Base-by-base conservation (phyloP, 2,888 invertebrate genomes). In the Melanotus villosus region DNA sequence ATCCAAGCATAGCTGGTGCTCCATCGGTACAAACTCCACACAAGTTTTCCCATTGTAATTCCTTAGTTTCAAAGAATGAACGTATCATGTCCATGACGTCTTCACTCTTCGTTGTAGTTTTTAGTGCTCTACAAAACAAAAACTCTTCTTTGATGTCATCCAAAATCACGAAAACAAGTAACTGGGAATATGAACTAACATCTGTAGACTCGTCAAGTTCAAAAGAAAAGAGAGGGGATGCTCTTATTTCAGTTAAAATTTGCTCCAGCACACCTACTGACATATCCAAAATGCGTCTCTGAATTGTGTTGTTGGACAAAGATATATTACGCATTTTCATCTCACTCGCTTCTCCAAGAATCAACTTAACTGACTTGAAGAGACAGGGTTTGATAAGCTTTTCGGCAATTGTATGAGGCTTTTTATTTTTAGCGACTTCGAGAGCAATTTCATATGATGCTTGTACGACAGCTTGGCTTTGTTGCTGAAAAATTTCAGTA, bases 341-440 rank as follows among this genome's bases (percentile, higher is more conserved):
- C 7, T 26, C 26, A 7, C 26, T 26, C 7, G 4, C 5, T 9
- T 34, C 32, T 34, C 57, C 57, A 56, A 56, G 36, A 56, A 56
- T 36, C 18, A 56, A 36, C 57, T 56, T 59, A n/a, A 23, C 38
- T 19, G 6, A 43, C 38, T 41, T 59, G 6, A 45, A 14, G 2
- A 45, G 2, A 14, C 45, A 52, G 23, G 47, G 47, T 60, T 60
- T 60, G 45, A 60, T 26, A 19, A 43, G 59, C 21, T 18, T 59
- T 59, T 59, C 59, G 10, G 6, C 34, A 58, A 36, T 58, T 58
- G 18, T 58, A 36, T 30, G 34, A 34, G 36, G 18, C 36, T 59
- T 43, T 59, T 59, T 38, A n/a, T 59, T 19, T 43, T 59, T 59
- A n/a, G 38, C 59, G 23, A 59, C 12, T 59, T 59, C 41, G 43